Conservation (phyloP, 1,140 invertebrate species). For the Arion vulgaris region DNA sequence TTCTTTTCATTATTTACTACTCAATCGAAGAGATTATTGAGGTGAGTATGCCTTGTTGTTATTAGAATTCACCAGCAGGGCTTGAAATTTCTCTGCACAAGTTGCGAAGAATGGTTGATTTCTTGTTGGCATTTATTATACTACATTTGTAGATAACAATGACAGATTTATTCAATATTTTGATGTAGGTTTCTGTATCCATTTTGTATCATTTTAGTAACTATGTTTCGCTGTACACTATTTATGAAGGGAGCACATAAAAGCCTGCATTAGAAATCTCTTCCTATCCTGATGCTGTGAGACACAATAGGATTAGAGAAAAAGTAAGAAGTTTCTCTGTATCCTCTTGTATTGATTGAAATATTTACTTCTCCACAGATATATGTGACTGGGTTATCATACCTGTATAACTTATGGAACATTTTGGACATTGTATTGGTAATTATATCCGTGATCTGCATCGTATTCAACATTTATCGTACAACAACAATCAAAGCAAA, state of each 20-base stretch:
- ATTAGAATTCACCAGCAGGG: background rate
- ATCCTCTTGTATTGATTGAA: no score
- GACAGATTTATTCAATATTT: no score
- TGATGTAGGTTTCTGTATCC: no score
- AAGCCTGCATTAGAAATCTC: no score
- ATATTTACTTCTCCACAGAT: constrained; percentile 23
- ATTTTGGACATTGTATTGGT: constrained; percentile 79
- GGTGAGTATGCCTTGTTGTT: constrained; percentile 48
- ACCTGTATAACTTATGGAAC: constrained; percentile 80
- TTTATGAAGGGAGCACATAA: no score
- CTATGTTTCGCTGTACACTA: no score
- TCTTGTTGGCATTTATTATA: background rate
- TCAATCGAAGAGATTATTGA: constrained; percentile 78
- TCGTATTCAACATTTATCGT: constrained; percentile 71
- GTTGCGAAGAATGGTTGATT: background rate
- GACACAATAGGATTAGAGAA: no score
- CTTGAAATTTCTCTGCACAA: no score
- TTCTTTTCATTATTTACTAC: constrained; percentile 78
- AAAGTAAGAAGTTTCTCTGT: no score
- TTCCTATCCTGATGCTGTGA: no score
- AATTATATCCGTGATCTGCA: constrained; percentile 67
- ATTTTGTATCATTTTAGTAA: no score
- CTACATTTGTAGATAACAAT: no score
- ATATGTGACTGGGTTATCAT: constrained; percentile 54
- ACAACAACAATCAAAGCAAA: constrained; percentile 56